Conservation (phyloP, 2,888 invertebrate species). For the Gortyna flavago region DNA sequence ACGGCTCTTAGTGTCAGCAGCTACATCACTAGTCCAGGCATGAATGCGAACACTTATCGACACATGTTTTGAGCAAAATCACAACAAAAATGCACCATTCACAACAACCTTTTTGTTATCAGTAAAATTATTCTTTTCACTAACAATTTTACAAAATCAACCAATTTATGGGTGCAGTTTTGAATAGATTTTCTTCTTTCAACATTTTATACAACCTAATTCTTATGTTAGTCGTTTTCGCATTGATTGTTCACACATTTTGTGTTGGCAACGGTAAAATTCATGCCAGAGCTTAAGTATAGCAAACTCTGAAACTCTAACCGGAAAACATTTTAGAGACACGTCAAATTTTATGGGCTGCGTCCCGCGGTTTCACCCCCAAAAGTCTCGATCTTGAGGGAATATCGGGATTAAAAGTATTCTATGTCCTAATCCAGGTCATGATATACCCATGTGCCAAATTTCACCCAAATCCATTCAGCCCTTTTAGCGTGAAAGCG, state of each 20-base stretch:
- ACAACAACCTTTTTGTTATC: conserved; percentile 37
- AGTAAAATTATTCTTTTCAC: conserved; percentile 41
- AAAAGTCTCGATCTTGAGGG: not conserved
- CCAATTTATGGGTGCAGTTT: conserved; percentile 60
- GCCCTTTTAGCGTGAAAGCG: not conserved
- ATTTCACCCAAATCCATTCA: not conserved
- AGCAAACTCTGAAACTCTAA: not conserved
- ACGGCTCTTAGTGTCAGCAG: conserved; percentile 13
- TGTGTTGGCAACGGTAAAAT: conserved; percentile 5
- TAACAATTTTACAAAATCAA: conserved; percentile 56
- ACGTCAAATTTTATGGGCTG: not conserved
- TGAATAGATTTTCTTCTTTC: conserved; percentile 53
- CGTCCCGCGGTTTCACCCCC: not conserved
- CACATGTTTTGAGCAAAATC: conserved; percentile 63
- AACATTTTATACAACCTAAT: conserved; percentile 36
- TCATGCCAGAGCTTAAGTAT: conserved; percentile 2
- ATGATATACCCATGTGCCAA: not conserved
- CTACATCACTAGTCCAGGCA: conserved; percentile 35
- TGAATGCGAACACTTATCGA: conserved; percentile 47
- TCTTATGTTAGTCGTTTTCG: conserved; percentile 38
- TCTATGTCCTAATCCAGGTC: not conserved
- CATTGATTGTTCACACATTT: conserved; percentile 36
- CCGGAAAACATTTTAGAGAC: not conserved
- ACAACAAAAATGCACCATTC: conserved; percentile 65
- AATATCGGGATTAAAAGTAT: not conserved